These are phyloP conservation scores for Habropoda laboriosa DNA, from an alignment of 1,140 invertebrate genomes.

Conservation along the genomic window DNA sequence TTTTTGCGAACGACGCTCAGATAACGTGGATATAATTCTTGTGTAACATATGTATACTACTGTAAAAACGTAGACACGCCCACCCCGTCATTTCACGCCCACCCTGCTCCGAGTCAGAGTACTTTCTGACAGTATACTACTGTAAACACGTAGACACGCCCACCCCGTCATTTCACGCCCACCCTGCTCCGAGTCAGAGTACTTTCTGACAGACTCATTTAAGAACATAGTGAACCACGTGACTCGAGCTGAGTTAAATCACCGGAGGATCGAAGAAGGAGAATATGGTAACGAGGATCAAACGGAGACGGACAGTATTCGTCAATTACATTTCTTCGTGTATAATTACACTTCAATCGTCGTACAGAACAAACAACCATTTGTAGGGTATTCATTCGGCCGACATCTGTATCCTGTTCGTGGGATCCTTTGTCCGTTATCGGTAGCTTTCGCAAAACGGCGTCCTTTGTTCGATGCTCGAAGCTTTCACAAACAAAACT, in stretches of 20 bases:
- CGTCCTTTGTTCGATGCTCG: constrained; percentile 57
- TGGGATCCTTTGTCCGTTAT: constrained; percentile 63
- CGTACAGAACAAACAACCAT: constrained; percentile 39
- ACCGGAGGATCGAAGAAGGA: background rate
- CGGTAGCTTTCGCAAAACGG: constrained; percentile 62
- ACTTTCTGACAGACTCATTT: too few relatives aligned
- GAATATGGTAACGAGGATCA: background rate
- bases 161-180: too few relatives aligned
- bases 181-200: too few relatives aligned
- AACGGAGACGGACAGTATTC: background rate
- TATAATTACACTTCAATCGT: constrained; percentile 62
- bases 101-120: too few relatives aligned
- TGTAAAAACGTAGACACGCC: too few relatives aligned
- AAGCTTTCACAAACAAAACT: constrained; percentile 58
- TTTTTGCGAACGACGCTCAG: too few relatives aligned
- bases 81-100: too few relatives aligned
- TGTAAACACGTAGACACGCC: too few relatives aligned
- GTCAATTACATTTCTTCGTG: constrained; percentile 52
- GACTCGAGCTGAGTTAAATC: background rate
- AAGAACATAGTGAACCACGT: background rate
- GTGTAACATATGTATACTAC: too few relatives aligned
- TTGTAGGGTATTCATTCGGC: constrained; percentile 40
- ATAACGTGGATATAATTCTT: too few relatives aligned
- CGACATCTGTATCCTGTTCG: constrained; percentile 60
- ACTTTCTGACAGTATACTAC: too few relatives aligned